Evolutionary conservation across 2,888 invertebrate genomes (phyloP).

Genomic region (Dolichopus griseipennis): DNA sequence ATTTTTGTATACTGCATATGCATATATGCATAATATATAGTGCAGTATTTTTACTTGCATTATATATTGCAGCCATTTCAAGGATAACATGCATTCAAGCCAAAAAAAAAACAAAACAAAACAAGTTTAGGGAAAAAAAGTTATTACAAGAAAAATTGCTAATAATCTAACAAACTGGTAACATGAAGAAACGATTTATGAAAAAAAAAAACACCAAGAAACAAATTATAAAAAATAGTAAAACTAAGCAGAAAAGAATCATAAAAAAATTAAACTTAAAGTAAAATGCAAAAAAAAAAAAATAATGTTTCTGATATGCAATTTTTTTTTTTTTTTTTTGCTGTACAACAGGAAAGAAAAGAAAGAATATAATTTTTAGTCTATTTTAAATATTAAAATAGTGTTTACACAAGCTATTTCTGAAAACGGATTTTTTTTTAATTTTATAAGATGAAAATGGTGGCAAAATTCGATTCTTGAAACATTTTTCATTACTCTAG

Average conservation of each 20-base stretch:
- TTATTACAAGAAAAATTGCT: conserved; percentile 11
- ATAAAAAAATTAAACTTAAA: too few species aligned
- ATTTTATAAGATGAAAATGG: too few species aligned
- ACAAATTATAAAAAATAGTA: too few species aligned
- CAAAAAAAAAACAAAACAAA: neutral
- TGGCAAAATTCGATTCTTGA: too few species aligned
- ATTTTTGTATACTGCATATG: neutral
- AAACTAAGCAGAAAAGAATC: too few species aligned
- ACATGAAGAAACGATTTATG: neutral
- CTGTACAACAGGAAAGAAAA: neutral
- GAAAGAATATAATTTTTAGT: neutral
- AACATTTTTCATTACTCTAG: too few species aligned
- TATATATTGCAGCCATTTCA: neutral
- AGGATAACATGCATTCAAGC: neutral
- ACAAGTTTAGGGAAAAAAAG: neutral
- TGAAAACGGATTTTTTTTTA: too few species aligned
- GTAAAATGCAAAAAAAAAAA: neutral
- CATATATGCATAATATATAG: neutral
- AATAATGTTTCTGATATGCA: neutral
- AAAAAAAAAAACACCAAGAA: neutral
- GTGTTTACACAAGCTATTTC: too few species aligned
- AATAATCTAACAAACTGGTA: conserved; percentile 10
- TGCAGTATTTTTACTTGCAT: neutral
- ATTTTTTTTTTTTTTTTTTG: neutral
- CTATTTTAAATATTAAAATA: too few species aligned